Percentiles rank a stretch among this genome's conserved stretches.
Conservation (phyloP, 2,797 vertebrate genomes). For the Acanthurus leucopareius region DNA sequence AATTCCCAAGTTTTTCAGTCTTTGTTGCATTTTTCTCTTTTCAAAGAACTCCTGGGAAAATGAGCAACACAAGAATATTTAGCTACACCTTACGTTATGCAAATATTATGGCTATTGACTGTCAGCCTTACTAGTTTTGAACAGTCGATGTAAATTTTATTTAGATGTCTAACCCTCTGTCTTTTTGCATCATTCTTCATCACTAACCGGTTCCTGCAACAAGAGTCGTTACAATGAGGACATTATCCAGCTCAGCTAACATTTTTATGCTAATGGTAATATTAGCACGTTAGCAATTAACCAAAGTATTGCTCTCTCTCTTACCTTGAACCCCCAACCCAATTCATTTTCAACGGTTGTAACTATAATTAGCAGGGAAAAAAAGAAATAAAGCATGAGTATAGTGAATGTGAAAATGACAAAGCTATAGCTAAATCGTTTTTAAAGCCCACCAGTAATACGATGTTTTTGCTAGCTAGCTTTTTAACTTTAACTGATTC, state of each 20-base stretch:
- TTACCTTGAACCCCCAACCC: constrained; percentile 87
- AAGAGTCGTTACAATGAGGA: neutral
- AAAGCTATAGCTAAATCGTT: no score
- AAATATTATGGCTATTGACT: fast-evolving
- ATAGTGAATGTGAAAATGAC: neutral
- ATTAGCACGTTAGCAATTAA: neutral
- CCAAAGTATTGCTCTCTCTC: fast-evolving
- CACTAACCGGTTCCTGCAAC: constrained; percentile 79
- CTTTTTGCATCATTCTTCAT: constrained; percentile 79
- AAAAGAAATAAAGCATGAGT: fast-evolving
- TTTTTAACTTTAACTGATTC: neutral
- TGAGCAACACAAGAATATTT: fast-evolving
- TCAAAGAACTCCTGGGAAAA: constrained; percentile 84
- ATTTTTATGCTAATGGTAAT: neutral
- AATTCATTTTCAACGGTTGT: constrained; percentile 79
- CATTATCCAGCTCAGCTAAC: neutral
- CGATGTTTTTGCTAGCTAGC: neutral
- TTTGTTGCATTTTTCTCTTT: constrained; percentile 82
- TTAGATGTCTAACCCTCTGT: constrained; percentile 77
- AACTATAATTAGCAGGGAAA: neutral
- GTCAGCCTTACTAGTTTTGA: neutral
- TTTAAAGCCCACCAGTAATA: fast-evolving
- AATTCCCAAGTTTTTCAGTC: constrained; percentile 54
- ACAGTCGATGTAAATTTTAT: fast-evolving
- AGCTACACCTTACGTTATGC: no score